Conservation (phyloP, 2,113 vertebrate species). For the Siniperca knerii region DNA sequence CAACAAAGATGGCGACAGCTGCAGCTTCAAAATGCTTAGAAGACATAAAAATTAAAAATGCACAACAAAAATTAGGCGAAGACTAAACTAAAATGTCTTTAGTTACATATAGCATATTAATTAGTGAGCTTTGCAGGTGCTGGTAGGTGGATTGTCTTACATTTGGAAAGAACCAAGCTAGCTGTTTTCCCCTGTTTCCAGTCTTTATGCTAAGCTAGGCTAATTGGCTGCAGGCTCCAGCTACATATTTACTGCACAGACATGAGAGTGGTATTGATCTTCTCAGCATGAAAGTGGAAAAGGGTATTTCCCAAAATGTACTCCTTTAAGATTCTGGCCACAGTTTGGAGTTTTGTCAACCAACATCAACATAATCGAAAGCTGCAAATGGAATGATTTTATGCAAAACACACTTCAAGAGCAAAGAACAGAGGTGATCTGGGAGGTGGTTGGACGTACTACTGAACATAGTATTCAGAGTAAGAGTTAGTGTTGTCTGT, state of each 20-base stretch:
- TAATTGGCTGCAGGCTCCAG: neutral
- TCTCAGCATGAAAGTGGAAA: constrained; percentile 11
- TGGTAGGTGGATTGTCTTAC: neutral
- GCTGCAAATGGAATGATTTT: constrained; percentile 70
- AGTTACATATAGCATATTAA: neutral
- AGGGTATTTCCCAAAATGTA: constrained; percentile 41
- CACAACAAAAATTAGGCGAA: neutral
- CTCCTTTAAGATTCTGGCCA: constrained; percentile 37
- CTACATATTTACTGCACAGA: neutral
- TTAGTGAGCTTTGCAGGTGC: neutral
- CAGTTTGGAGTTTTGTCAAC: constrained; percentile 74
- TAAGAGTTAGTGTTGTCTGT: constrained; percentile 84
- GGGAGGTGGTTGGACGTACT: constrained; percentile 61
- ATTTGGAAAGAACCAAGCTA: constrained; percentile 12
- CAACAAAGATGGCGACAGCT: neutral
- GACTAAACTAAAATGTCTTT: neutral
- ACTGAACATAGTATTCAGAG: constrained; percentile 74
- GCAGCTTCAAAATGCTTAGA: neutral
- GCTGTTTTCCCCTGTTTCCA: neutral
- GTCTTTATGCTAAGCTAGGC: constrained; percentile 18
- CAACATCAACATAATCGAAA: constrained; percentile 71
- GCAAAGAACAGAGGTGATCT: constrained; percentile 70
- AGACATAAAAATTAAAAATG: neutral
- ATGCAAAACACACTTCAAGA: constrained; percentile 70
- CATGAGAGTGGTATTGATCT: neutral